A percentile compares a stretch with the other conserved stretches of the same genome.
These are phyloP conservation scores for Darevskia nairensis DNA, from an alignment of 2,797 vertebrate species.

Conservation along the genomic window DNA sequence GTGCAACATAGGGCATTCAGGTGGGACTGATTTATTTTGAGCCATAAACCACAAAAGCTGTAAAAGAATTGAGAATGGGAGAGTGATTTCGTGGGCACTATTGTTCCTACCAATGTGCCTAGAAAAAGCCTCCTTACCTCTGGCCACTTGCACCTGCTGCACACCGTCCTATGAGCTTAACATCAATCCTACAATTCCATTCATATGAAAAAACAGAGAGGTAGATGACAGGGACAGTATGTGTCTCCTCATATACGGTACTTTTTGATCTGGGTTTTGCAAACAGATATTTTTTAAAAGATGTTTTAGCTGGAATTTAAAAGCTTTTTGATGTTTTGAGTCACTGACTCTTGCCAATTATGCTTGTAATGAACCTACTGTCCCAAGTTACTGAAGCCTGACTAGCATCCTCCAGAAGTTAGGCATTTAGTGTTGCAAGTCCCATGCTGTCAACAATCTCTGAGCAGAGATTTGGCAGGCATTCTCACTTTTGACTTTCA, in stretches of 20 bases:
- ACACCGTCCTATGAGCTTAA: not conserved
- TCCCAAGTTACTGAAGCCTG: no score
- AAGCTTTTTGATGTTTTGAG: not conserved
- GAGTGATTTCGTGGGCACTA: not conserved
- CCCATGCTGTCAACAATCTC: no score
- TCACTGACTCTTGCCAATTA: not conserved
- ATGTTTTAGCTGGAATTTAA: not conserved
- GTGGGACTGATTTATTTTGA: slow-evolving; percentile 17
- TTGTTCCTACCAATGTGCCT: not conserved
- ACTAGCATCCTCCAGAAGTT: not conserved
- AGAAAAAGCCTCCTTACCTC: not conserved
- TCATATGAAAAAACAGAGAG: not conserved
- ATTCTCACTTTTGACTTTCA: no score
- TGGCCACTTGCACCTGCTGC: not conserved
- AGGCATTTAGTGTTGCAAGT: no score
- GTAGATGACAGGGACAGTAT: not conserved
- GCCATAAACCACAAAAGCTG: slow-evolving; percentile 8
- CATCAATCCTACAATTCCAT: not conserved
- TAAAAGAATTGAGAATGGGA: not conserved
- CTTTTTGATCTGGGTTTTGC: not conserved
- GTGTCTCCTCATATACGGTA: not conserved
- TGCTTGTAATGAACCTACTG: not conserved
- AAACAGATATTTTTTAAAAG: not conserved
- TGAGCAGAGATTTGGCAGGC: no score
- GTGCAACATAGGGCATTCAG: not conserved